Percentiles rank a stretch among this genome's conserved stretches.
phyloP scores from a whole-genome alignment of 2,113 vertebrate species.

The Sinosuthora webbiana region DNA sequence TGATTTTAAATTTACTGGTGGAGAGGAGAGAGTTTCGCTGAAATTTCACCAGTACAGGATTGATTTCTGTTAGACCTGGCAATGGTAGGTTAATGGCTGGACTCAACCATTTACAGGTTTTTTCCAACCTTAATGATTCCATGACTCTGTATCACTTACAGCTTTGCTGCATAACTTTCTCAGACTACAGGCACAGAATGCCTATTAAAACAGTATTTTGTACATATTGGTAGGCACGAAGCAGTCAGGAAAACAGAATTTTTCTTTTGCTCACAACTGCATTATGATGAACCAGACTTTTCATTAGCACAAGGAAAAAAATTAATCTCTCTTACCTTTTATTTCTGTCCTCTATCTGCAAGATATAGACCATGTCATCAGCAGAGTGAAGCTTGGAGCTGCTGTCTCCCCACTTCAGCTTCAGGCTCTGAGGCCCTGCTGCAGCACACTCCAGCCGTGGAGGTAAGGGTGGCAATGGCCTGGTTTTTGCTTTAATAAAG shows the following conservation, averaged over 20 bases:
- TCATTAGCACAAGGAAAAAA: background rate
- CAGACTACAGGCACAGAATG: background rate
- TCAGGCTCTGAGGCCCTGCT: conserved; percentile 94
- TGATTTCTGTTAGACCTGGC: background rate
- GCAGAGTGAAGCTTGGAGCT: conserved; percentile 75
- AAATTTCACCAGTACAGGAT: background rate
- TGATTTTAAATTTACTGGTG: background rate
- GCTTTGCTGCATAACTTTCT: background rate
- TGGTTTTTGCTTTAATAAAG: conserved; percentile 85
- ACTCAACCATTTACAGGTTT: background rate
- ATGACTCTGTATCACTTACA: background rate
- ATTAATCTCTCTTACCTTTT: conserved; percentile 78
- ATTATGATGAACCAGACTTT: background rate
- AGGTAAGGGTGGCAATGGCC: conserved; percentile 88
- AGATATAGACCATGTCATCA: conserved; percentile 86
- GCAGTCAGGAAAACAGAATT: background rate
- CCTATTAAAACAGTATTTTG: background rate
- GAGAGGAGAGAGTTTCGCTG: background rate
- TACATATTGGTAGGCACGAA: background rate
- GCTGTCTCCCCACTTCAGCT: conserved; percentile 95
- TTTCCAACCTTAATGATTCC: background rate
- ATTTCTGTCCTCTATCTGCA: conserved; percentile 94
- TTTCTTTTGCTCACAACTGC: background rate
- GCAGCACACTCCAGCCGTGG: conserved; percentile 92
- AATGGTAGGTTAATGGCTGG: background rate